phyloP scores from a whole-genome alignment of 2,888 invertebrate species.

The Acronicta alni region DNA sequence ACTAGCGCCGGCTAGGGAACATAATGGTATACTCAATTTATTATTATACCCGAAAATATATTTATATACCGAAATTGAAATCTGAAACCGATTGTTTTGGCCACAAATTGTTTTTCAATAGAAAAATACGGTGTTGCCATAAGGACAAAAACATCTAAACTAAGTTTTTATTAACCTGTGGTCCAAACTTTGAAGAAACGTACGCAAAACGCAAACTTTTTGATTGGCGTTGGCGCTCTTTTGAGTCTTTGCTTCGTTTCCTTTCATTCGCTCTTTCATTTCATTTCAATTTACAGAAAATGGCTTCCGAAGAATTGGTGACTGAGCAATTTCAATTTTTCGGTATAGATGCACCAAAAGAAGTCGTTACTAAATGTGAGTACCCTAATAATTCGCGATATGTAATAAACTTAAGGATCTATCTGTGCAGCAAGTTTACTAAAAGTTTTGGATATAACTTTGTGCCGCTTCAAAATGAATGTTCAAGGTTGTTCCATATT shows the following conservation, averaged over 20 bases:
- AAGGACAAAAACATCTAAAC: slow-evolving; percentile 4
- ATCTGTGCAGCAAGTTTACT: slow-evolving; percentile 31
- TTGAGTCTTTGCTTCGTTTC: slow-evolving; percentile 42
- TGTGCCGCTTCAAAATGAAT: slow-evolving; percentile 70
- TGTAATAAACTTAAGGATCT: slow-evolving; percentile 32
- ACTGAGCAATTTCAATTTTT: slow-evolving; percentile 91
- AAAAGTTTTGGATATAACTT: slow-evolving; percentile 44
- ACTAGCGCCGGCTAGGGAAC: too few relatives aligned
- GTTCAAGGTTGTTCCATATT: slow-evolving; percentile 85
- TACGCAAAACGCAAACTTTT: slow-evolving; percentile 55
- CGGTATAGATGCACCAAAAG: slow-evolving; percentile 88
- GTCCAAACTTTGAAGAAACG: slow-evolving; percentile 54
- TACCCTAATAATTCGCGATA: slow-evolving; percentile 53
- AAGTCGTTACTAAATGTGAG: slow-evolving; percentile 90
- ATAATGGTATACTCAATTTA: too few relatives aligned
- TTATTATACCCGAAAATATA: too few relatives aligned
- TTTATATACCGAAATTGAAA: too few relatives aligned
- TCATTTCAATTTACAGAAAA: slow-evolving; percentile 79
- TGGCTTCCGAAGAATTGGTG: slow-evolving; percentile 89
- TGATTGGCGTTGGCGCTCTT: slow-evolving; percentile 69
- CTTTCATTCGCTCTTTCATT: slow-evolving; percentile 67
- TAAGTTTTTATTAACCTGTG: slow-evolving; percentile 40
- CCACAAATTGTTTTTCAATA: too few relatives aligned
- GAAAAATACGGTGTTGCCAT: slow-evolving; percentile 19
- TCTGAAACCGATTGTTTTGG: too few relatives aligned